Base-by-base conservation (phyloP, 2,113 vertebrate species). In the Cranoglanis bouderius region DNA sequence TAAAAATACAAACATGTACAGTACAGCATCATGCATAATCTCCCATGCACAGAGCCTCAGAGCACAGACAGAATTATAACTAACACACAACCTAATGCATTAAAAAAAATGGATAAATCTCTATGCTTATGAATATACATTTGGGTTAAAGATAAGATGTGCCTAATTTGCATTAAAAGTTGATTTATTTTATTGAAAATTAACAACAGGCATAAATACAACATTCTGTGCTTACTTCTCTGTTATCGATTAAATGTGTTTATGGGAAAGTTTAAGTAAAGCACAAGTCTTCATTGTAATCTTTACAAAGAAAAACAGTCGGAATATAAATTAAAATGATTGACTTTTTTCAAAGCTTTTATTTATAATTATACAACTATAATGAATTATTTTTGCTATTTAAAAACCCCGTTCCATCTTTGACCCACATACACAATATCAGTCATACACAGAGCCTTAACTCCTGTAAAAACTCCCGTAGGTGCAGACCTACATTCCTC, bases 401-500 rank as follows among this genome's bases (percentile, higher is more conserved):
- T 32, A 53, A 53, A 49, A 53, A 19, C 14, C 70, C 40, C 10
- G 49, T 78, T 49, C 26, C 29, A 13, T 59, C 10, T 38, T 82
- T 82, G 81, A 38, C 81, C 81, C 55, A 82, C 26, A 82, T 82
- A 82, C 81, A 59, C 81, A 14, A 13, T 16, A 82, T 59, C 16
- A 82, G 53, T 38, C 51, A 13, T 12, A 38, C 32, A 26, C 53
- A 29, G 10, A 61, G 21, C 21, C 55, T 83, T 57, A 57, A 38
- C 51, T 21, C 43, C 24, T 24, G 35, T 38, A 35, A 61, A 43
- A 61, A 43, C 32, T 83, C 81, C 57, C 81, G 2, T 1, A 61
- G 55, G 81, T 83, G 35, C 55, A 16, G 81, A 83, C 81, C 81
- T 61, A 83, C 81, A 81, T 81, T 53, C 49, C 77, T 55, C 49